Conservation (phyloP, 2,797 vertebrate genomes). For the Darevskia nairensis region DNA sequence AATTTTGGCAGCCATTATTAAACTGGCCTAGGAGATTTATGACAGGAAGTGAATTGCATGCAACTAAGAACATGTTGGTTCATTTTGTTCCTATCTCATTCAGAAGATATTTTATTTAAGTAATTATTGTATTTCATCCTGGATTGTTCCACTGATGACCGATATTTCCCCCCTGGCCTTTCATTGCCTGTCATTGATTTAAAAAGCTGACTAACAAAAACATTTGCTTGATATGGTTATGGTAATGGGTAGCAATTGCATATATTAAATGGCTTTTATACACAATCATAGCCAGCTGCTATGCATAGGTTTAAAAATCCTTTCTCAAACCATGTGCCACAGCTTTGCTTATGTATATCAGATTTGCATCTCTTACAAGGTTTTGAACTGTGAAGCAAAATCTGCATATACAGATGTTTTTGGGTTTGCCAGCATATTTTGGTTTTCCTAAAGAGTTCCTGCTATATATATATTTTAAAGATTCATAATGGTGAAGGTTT, state of each 20-base stretch:
- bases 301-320: slow-evolving; percentile 55
- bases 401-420: slow-evolving; percentile 55
- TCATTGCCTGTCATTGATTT: slow-evolving; percentile 35
- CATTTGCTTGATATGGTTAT: slow-evolving; percentile 46
- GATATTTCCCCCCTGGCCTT: slow-evolving; percentile 5
- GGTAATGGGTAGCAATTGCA: slow-evolving; percentile 51
- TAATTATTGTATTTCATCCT: slow-evolving; percentile 49
- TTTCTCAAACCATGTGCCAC: slow-evolving; percentile 59
- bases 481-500: slow-evolving; percentile 47
- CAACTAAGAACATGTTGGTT: slow-evolving; percentile 46
- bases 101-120: slow-evolving; percentile 49
- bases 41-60: slow-evolving; percentile 46
- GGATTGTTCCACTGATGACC: slow-evolving; percentile 43
- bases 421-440: slow-evolving; percentile 47
- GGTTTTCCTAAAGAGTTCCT: slow-evolving; percentile 45
- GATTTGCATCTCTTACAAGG: slow-evolving; percentile 53
- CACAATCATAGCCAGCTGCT: slow-evolving; percentile 52
- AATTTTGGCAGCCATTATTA: slow-evolving; percentile 61
- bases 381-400: slow-evolving; percentile 60
- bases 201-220: slow-evolving; percentile 33
- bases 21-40: slow-evolving; percentile 53
- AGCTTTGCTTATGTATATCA: slow-evolving; percentile 42
- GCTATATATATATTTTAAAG: slow-evolving; percentile 23
- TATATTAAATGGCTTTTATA: slow-evolving; percentile 59
- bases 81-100: slow-evolving; percentile 20